Percentiles rank a stretch among this genome's conserved stretches.
Conservation (phyloP, 35 echinoderm and acorn worm species). For the Lytechinus pictus region DNA sequence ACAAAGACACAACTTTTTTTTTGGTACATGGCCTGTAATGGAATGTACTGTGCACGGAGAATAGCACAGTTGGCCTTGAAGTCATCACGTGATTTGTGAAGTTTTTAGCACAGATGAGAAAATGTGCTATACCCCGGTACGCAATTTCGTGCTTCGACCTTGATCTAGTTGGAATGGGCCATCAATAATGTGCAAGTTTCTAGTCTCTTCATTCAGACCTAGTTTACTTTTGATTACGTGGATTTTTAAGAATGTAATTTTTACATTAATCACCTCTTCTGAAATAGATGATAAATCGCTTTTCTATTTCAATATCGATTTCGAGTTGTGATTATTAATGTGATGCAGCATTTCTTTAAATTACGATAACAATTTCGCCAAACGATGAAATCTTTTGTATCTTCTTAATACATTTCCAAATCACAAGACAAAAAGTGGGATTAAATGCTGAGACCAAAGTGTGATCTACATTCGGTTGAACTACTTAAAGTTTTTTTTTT, state of each 20-base stretch:
- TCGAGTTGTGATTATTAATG: no score
- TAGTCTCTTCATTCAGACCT: neutral
- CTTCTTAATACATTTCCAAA: neutral
- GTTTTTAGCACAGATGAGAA: neutral
- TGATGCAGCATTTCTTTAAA: no score
- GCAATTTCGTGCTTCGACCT: neutral
- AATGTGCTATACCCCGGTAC: neutral
- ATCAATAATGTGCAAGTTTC: neutral
- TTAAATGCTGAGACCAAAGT: neutral
- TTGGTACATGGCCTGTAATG: neutral
- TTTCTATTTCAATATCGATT: neutral
- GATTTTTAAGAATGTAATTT: no score
- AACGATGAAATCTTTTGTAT: no score
- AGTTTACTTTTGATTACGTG: neutral
- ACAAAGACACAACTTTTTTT: neutral
- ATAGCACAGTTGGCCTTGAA: neutral
- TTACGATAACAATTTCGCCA: no score
- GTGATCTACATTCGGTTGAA: neutral
- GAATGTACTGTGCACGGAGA: neutral
- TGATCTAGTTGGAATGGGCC: neutral
- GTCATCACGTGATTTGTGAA: neutral
- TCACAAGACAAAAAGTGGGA: neutral
- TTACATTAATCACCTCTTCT: neutral
- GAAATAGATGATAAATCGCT: neutral
- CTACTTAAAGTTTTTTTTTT: neutral